These are phyloP conservation scores for Potamarius usumacintae DNA, from an alignment of 2,113 vertebrate species.

Conservation along the genomic window DNA sequence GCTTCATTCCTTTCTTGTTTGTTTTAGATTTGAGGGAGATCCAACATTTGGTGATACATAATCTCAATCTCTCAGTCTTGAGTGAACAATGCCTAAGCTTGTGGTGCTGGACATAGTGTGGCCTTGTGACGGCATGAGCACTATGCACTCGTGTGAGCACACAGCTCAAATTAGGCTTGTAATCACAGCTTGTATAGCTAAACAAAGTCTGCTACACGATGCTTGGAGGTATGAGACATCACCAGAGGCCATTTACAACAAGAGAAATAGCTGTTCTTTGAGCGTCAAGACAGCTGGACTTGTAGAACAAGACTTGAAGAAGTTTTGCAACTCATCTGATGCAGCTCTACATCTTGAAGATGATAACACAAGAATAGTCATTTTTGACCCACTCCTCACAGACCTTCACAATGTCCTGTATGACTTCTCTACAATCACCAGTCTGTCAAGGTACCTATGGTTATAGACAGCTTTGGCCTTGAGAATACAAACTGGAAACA, in stretches of 20 bases:
- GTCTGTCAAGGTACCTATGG: not conserved
- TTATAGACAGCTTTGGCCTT: constrained; percentile 6
- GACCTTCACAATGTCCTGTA: constrained; percentile 10
- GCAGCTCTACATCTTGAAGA: not conserved
- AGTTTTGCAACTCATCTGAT: not conserved
- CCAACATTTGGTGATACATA: constrained; percentile 43
- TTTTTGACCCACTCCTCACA: not conserved
- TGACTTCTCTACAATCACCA: not conserved
- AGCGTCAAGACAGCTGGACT: not conserved
- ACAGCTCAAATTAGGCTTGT: constrained; percentile 18
- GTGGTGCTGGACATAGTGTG: not conserved
- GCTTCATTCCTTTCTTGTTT: constrained; percentile 61
- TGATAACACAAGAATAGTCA: not conserved
- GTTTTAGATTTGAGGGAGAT: constrained; percentile 69
- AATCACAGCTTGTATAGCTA: constrained; percentile 25
- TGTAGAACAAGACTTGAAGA: not conserved
- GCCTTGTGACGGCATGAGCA: not conserved
- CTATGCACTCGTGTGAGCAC: constrained; percentile 13
- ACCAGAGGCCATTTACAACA: constrained; percentile 9
- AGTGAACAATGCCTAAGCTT: not conserved
- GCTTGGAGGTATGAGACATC: not conserved
- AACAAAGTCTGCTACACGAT: constrained; percentile 5
- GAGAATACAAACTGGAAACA: constrained; percentile 1
- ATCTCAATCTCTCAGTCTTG: not conserved
- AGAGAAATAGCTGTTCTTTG: not conserved